Evolutionary conservation across 2,797 vertebrate genomes (phyloP).

Genomic region (Syngnathus rostellatus): DNA sequence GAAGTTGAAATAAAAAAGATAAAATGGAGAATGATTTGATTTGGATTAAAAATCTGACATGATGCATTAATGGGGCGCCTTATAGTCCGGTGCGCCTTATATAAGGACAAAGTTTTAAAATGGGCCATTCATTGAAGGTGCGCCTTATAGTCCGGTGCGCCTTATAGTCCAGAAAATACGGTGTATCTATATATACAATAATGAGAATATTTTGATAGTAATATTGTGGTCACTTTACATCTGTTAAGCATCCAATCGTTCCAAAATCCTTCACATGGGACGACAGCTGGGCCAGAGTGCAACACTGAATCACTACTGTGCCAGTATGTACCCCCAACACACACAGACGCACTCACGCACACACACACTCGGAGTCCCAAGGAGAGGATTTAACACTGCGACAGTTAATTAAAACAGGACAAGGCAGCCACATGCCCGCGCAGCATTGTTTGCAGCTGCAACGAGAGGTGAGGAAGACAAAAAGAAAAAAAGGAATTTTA

Average conservation of each 20-base stretch:
- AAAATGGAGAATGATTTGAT: too few species aligned
- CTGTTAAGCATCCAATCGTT: background rate
- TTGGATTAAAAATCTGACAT: too few species aligned
- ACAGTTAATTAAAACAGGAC: conserved; percentile 7
- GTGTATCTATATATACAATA: too few species aligned
- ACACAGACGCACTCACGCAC: conserved; percentile 2
- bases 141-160: too few species aligned
- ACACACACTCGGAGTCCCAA: background rate
- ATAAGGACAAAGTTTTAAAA: too few species aligned
- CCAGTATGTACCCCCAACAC: background rate
- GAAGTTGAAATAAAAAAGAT: too few species aligned
- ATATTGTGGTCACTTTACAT: background rate
- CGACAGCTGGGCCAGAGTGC: background rate
- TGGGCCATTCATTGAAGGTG: too few species aligned
- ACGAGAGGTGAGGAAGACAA: background rate
- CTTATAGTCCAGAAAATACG: too few species aligned
- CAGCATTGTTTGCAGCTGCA: background rate
- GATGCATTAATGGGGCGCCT: too few species aligned
- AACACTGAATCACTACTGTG: background rate
- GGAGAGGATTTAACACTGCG: conserved; percentile 6
- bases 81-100: too few species aligned
- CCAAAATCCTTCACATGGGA: background rate
- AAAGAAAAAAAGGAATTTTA: background rate
- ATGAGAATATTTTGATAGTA: too few species aligned
- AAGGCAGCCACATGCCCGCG: background rate